phyloP scores from a whole-genome alignment of 2,797 vertebrate species.

The Diceros bicornis region DNA sequence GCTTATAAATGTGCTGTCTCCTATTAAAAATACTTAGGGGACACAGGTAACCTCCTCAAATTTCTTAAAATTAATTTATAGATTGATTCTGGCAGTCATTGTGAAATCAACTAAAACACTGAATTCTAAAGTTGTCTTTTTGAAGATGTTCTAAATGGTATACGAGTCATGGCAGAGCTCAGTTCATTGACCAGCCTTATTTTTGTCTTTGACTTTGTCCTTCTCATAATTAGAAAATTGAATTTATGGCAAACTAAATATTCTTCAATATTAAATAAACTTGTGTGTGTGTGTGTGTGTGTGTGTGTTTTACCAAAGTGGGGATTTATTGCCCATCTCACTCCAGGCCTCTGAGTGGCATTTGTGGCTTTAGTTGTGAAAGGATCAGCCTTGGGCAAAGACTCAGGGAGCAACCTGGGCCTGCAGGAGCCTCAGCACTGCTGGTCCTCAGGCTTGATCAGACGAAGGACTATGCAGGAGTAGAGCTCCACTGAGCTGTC shows the following conservation, averaged over 20 bases:
- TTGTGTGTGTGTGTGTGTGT: not conserved
- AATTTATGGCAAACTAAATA: not conserved
- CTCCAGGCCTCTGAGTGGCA: not conserved
- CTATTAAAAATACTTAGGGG: not conserved
- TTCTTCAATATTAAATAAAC: not conserved
- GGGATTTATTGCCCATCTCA: not conserved
- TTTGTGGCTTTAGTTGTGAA: not conserved
- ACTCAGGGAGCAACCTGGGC: not conserved
- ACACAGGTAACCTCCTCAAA: not conserved
- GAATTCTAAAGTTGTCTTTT: not conserved
- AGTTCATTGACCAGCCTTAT: not conserved
- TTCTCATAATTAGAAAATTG: not conserved
- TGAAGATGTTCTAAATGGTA: not conserved
- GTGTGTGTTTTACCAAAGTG: not conserved
- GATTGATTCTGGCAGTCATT: not conserved
- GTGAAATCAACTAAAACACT: not conserved
- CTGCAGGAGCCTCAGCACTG: not conserved
- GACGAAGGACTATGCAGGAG: too few relatives aligned
- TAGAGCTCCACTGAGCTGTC: fast-evolving
- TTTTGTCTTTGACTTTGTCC: not conserved
- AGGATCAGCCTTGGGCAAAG: not conserved
- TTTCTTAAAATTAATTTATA: not conserved
- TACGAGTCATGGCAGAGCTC: not conserved
- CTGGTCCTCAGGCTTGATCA: not conserved
- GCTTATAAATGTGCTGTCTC: not conserved